Conservation (phyloP, 64 coral and sea anemone genomes). For the Stichodactyla mertensii region DNA sequence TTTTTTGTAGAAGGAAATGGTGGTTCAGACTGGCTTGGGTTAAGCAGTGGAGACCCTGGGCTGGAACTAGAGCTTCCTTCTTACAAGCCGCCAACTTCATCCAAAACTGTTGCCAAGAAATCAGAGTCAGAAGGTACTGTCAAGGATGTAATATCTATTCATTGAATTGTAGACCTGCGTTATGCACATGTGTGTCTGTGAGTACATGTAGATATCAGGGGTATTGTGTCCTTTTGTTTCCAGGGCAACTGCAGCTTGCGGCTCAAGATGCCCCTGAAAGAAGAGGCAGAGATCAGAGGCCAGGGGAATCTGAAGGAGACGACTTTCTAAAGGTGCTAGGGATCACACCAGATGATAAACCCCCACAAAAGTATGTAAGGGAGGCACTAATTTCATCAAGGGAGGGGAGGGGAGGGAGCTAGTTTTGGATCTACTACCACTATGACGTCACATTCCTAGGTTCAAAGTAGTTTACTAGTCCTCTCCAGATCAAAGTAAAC, state of each 20-base stretch:
- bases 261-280: constrained; percentile 21
- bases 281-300: constrained; percentile 24
- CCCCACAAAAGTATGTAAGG: constrained; percentile 11
- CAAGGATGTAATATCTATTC: neutral
- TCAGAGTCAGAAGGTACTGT: neutral
- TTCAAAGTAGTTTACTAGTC: too few relatives aligned
- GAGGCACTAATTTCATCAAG: neutral
- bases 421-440: neutral
- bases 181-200: neutral
- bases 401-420: neutral
- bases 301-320: constrained; percentile 42
- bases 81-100: neutral
- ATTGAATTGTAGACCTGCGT: neutral
- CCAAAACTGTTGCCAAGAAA: neutral
- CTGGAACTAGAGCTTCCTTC: constrained; percentile 39
- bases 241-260: neutral
- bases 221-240: neutral
- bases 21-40: constrained; percentile 79
- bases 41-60: constrained; percentile 57
- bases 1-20: neutral
- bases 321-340: constrained; percentile 79
- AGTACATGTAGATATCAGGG: too few relatives aligned
- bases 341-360: constrained; percentile 58
- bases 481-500: constrained; percentile 12
- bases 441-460: neutral